Base-by-base conservation (phyloP, 2,888 invertebrate genomes). In the Pollenia griseotomentosa region DNA sequence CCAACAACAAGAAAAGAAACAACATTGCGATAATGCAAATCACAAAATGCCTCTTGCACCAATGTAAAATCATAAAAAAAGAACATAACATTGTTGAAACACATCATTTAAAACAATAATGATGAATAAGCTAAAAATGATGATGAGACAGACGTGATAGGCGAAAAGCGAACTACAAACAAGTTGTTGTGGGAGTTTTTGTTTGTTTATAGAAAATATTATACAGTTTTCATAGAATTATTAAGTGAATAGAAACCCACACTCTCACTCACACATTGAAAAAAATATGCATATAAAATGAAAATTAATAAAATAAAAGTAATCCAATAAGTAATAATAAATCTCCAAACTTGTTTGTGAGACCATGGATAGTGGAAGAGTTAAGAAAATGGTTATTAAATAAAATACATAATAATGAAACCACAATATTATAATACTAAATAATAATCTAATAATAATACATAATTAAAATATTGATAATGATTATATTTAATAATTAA, bases 21-120 rank as follows among this genome's bases (percentile, higher is more conserved):
- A 79, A 23, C 40, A 75, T 73, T 78, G 79, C 42, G 79, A 74
- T 61, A 65, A 79, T 79, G 23, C 48, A 77, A 71, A 82, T 55
- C 16, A 51, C 16, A 85, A 90, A 88, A 86, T 89, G 88, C 88
- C 89, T 88, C 85, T 89, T 89, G 88, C 89, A 90, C 90, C 89
- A 89, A 89, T 89, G 88, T 89, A 89, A 90, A 88, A 89, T 83
- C 83, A 86, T 74, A 12, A 33, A 87, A 81, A 88, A 80, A 88
- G 88, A 88, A 46, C 33, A 53, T 61, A 23, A 23, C 3, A 23
- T 23, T 23, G 23, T 23, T 23, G 23, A 53, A 12, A 66, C 12
- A 40, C 42, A 16, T 16, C 33, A 46, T 59, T 19, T 6, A 14
- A 44, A 40, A 23, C 40, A 46, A 53, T 65, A 12, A 42, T 33